Evolutionary conservation across 2,888 invertebrate species (phyloP).

Genomic region (Pachliopta kotzebuea): DNA sequence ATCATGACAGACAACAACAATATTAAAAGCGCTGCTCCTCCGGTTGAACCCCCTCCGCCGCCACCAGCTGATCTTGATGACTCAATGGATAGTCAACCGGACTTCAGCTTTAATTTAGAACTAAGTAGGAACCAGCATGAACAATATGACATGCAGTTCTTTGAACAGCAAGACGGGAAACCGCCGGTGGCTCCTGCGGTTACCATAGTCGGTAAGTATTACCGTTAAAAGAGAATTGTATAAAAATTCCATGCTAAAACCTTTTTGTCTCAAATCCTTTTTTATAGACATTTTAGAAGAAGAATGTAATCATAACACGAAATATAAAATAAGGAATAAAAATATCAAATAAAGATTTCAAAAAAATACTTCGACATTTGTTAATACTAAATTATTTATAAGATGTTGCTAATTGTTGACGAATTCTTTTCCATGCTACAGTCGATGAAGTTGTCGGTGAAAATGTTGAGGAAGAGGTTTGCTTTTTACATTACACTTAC

Average conservation of each 20-base stretch:
- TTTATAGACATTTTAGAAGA: neutral
- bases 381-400: neutral
- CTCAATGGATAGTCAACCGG: constrained; percentile 64
- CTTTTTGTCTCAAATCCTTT: neutral
- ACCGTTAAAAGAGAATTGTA: neutral
- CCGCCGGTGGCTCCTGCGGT: constrained; percentile 50
- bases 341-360: too few species aligned
- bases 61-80: constrained; percentile 62
- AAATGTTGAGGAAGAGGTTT: constrained; percentile 71
- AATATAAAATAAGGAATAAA: too few species aligned
- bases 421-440: constrained; percentile 71
- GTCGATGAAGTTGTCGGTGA: constrained; percentile 72
- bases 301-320: neutral
- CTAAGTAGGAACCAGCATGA: constrained; percentile 85
- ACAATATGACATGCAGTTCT: constrained; percentile 87
- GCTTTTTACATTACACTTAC: constrained; percentile 45
- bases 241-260: neutral
- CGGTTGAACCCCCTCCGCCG: constrained; percentile 77
- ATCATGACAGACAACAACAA: constrained; percentile 60
- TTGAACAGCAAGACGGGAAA: constrained; percentile 32
- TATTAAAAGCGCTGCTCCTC: constrained; percentile 64
- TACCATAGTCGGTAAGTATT: constrained; percentile 70
- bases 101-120: constrained; percentile 85
- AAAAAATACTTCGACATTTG: neutral
- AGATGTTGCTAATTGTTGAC: neutral